phyloP scores from a whole-genome alignment of 2,888 invertebrate species.

The Piscicola geometra region DNA sequence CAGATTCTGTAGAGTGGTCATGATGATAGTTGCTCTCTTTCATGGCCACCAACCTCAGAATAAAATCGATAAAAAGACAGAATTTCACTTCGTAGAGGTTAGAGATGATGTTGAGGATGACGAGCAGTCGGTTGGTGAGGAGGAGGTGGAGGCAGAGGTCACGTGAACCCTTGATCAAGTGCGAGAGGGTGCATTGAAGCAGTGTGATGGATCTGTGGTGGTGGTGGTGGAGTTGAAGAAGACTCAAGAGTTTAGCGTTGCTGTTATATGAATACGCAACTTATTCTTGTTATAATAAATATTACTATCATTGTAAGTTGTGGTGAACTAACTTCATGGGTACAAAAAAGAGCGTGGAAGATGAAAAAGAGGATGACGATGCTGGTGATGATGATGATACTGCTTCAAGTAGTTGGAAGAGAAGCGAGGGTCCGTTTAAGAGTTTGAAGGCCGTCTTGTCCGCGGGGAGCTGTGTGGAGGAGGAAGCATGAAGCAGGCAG shows the following conservation, averaged over 20 bases:
- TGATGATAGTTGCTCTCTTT: not conserved
- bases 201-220: not conserved
- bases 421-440: not conserved
- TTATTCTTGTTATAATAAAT: too few species aligned
- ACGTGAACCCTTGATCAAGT: not conserved
- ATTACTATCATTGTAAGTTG: too few species aligned
- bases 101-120: not conserved
- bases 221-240: conserved; percentile 14
- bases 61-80: not conserved
- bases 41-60: not conserved
- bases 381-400: conserved; percentile 39
- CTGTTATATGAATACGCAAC: too few species aligned
- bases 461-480: conserved; percentile 11
- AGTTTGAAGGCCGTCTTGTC: conserved; percentile 19
- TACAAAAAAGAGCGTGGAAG: not conserved
- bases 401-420: conserved; percentile 20
- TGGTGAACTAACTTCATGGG: not conserved
- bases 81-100: not conserved
- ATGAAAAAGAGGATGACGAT: not conserved
- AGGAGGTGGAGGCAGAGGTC: not conserved
- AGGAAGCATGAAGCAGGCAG: too few species aligned
- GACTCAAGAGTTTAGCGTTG: not conserved
- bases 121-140: not conserved
- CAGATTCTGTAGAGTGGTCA: too few species aligned
- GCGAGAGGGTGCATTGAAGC: not conserved